Base-by-base conservation (phyloP, 2,113 vertebrate species). In the Oxygymnocypris stewartii region DNA sequence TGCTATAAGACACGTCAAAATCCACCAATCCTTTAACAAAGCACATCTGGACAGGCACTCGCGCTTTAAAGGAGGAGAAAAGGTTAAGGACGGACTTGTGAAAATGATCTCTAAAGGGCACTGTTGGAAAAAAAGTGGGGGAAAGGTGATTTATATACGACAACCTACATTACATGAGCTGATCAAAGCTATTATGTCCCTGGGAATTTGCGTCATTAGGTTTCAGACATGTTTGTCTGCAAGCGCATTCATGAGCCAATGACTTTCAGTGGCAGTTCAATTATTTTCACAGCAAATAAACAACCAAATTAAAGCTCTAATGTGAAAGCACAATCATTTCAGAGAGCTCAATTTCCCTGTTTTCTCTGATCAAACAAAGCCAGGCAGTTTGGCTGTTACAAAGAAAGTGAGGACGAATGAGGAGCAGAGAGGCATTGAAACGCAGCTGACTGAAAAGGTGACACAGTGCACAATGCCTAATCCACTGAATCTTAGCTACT, bases 1-100 rank as follows among this genome's bases (percentile, higher is more conserved):
- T 91, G 87, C 88, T 89, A 92, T 85, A 88, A 87, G 49, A 77
- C 37, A 23, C 7, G 4, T 75, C 42, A 65, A 90, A 90, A 90
- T 88, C 86, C 89, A 57, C 57, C 47, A 61, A 79, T 73, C 86
- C 82, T 40, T 49, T 57, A 40, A 80, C 35, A 87, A 83, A 75
- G 65, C 44, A 8, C 40, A 54, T 18, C 40, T 28, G 42, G 73
- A 69, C 79, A 20, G 44, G 69, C 44, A 23, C 31, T 79, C 69
- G 49, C 44, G 20, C 20, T 42, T 16, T 82, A 90, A 69, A 81
- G 31, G 63, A 83, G 59, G 1, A 57, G 77, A 71, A 87, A 84
- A 85, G 69, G 90, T 85, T 84, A 80, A 89, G 87, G 51, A 89
- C 16, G 75, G 79, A 85, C 67, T 84, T 83, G 80, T 74, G 59